Conservation (phyloP, 2,113 vertebrate genomes). For the Nannospalax galili region DNA sequence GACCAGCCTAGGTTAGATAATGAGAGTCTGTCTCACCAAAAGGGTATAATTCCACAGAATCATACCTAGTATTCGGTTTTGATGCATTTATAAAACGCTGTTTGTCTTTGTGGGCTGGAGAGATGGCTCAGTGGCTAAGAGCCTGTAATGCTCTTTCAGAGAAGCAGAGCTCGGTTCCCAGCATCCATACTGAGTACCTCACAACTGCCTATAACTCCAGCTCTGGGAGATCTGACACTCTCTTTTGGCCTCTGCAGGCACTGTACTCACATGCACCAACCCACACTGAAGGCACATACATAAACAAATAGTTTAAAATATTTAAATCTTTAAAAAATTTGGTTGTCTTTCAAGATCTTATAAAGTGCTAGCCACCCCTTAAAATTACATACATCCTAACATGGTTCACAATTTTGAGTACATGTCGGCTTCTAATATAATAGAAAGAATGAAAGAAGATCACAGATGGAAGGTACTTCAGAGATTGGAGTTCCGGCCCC, state of each 20-base stretch:
- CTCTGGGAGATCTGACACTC: not conserved
- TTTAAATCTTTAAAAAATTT: not conserved
- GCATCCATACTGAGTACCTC: not conserved
- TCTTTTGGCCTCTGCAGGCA: not conserved
- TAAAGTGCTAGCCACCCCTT: not conserved
- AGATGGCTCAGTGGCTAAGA: not conserved
- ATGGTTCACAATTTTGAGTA: slow-evolving; percentile 17
- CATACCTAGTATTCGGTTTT: not conserved
- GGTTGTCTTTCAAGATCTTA: not conserved
- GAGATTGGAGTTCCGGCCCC: not conserved
- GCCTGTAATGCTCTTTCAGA: not conserved
- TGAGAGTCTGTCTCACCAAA: not conserved
- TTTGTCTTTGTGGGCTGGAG: not conserved
- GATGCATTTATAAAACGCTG: slow-evolving; percentile 20
- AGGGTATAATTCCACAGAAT: not conserved
- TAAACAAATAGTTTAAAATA: not conserved
- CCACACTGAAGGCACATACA: not conserved
- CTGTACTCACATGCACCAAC: not conserved
- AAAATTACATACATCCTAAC: not conserved
- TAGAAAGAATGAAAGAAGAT: slow-evolving; percentile 23
- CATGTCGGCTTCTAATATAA: slow-evolving; percentile 47
- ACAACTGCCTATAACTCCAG: not conserved
- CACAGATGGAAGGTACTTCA: not conserved
- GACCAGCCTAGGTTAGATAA: not conserved
- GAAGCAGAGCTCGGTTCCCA: not conserved